Evolutionary conservation across 2,888 invertebrate genomes (phyloP).

Genomic region (Zygaena filipendulae): DNA sequence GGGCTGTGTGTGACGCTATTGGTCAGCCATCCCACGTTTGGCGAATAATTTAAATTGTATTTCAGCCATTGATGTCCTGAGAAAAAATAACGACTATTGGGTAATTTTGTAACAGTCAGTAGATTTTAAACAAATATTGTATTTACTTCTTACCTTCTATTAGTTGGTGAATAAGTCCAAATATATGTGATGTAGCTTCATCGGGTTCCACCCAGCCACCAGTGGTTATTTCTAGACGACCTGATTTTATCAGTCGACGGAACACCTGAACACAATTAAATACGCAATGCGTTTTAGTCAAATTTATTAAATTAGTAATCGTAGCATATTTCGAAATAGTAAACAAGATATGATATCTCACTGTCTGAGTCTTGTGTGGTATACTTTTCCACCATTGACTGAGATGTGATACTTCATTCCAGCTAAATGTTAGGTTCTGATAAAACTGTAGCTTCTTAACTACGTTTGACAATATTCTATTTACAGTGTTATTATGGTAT

Average conservation of each 20-base stretch:
- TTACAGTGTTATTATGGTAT: conserved; percentile 37
- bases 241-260: conserved; percentile 78
- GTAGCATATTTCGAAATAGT: too few relatives aligned
- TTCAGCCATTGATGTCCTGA: conserved; percentile 91
- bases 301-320: too few relatives aligned
- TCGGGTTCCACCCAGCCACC: conserved; percentile 97
- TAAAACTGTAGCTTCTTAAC: conserved; percentile 55
- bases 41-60: conserved; percentile 81
- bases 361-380: too few relatives aligned
- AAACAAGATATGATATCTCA: too few relatives aligned
- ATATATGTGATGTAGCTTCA: conserved; percentile 88
- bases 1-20: conserved; percentile 96
- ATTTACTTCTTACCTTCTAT: conserved; percentile 87
- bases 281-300: too few relatives aligned
- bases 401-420: conserved; percentile 55
- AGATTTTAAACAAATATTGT: too few relatives aligned
- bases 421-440: conserved; percentile 42
- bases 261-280: too few relatives aligned
- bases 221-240: conserved; percentile 89
- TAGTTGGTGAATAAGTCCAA: conserved; percentile 88
- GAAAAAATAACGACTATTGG: conserved; percentile 22
- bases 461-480: conserved; percentile 39
- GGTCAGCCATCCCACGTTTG: conserved; percentile 88
- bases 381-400: conserved; percentile 49
- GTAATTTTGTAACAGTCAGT: too few relatives aligned